Base-by-base conservation (phyloP, 1,140 invertebrate species). In the Formica selysi region DNA sequence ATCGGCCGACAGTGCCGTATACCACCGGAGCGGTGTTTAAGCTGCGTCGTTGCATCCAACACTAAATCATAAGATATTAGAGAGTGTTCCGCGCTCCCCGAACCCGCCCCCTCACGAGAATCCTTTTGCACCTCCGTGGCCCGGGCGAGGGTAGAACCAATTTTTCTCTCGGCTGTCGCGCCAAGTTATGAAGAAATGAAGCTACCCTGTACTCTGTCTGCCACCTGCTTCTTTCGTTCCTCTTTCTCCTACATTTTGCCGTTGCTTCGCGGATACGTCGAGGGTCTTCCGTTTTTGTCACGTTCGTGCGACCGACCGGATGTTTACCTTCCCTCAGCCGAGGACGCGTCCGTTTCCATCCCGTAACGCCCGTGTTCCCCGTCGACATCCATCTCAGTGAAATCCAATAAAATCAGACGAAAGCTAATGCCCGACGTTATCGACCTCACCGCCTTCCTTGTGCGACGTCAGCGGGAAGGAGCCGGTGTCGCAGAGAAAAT, bases 41-140 rank as follows among this genome's bases (percentile, higher is more conserved):
- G 87, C 90, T 87, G 86, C 90, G 90, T 89, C 90, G 89, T 91
- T 91, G 92, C 92, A 93, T 92, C 92, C 90, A 92, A 93, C 93
- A 92, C 92, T 94, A 94, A 94, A 94, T 94, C 94, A 94, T 93
- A 93, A 92, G 92, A 94, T 94, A 94, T 95, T 95, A 93, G 91
- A 91, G 86, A 74, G 89, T 91, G 91, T 91, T 84, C 68, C 76
- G 57, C 44, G 64, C 64, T 41, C 79, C 6, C 86, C 62, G 48
- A 80, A 88, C 22, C 79, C 51, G 32, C 65, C 84, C 41, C 48
- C 32, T 79, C 44, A 61, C 71, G 79, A 86, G 87, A 86, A 88
- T 91, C 90, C 89, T 87, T 79, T 92, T 81, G 90, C 91, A 89
- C 90, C 87, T 90, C 84, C 76, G 68, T 84, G 74, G 86, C 70